These are phyloP conservation scores for Sminthurinus aureus DNA, from an alignment of 2,888 invertebrate species.

Conservation along the genomic window DNA sequence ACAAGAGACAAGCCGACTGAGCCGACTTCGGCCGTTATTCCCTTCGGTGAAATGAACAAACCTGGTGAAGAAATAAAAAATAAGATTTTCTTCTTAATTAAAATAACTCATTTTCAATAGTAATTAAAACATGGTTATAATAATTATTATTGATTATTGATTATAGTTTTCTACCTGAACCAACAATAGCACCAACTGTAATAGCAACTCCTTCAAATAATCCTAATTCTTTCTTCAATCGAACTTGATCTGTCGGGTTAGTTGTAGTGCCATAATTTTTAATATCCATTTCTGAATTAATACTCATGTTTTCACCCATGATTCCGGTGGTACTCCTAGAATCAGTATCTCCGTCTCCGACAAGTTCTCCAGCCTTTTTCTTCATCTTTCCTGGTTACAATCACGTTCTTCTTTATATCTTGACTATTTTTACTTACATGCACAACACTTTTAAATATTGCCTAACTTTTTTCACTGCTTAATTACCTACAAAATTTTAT, in stretches of 20 bases:
- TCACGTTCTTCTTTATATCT: no score
- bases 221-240: slow-evolving; percentile 69
- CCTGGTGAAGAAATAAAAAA: slow-evolving; percentile 41
- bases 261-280: slow-evolving; percentile 3
- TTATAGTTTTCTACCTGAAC: slow-evolving; percentile 46
- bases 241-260: not conserved
- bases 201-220: slow-evolving; percentile 92
- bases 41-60: slow-evolving; percentile 57
- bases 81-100: not conserved
- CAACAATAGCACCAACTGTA: slow-evolving; percentile 69
- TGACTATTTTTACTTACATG: no score
- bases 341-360: no score
- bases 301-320: not conserved
- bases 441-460: no score
- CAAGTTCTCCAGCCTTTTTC: no score
- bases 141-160: not conserved
- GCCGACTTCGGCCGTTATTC: slow-evolving; percentile 51
- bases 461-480: no score
- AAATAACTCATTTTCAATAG: not conserved
- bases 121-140: slow-evolving; percentile 11
- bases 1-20: slow-evolving; percentile 53
- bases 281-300: not conserved
- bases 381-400: no score
- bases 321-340: not conserved
- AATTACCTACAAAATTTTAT: no score